A percentile compares a stretch with the other conserved stretches of the same genome.
These are phyloP conservation scores for Todiramphus chloris DNA, from an alignment of 2,113 vertebrate genomes.

Conservation along the genomic window DNA sequence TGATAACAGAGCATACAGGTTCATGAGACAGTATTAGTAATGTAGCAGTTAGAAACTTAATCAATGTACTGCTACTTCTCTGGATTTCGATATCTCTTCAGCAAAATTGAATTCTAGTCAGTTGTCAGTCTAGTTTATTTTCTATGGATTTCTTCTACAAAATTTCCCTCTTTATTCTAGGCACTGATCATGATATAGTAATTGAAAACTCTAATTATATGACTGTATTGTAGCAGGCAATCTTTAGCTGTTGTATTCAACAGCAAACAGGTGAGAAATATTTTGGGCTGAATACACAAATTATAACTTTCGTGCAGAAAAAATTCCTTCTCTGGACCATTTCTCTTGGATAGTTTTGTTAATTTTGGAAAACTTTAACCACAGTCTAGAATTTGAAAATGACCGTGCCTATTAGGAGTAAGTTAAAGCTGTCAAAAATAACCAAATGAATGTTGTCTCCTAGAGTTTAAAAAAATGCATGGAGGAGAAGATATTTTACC, in stretches of 20 bases:
- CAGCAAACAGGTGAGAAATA: constrained; percentile 46
- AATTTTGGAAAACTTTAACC: constrained; percentile 48
- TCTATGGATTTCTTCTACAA: constrained; percentile 63
- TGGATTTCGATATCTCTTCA: constrained; percentile 74
- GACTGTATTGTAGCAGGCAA: constrained; percentile 40
- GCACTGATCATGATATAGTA: constrained; percentile 62
- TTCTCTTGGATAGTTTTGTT: neutral
- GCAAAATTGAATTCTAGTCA: constrained; percentile 77
- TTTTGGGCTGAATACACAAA: constrained; percentile 22
- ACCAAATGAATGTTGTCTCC: neutral
- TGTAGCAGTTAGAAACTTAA: constrained; percentile 73
- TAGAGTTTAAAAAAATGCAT: neutral
- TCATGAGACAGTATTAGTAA: constrained; percentile 71
- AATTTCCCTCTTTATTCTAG: constrained; percentile 72
- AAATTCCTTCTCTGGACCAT: neutral
- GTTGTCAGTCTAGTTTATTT: constrained; percentile 74
- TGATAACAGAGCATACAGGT: constrained; percentile 62
- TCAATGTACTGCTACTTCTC: constrained; percentile 64
- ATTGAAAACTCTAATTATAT: constrained; percentile 71
- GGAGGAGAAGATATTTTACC: neutral
- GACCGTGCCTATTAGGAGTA: neutral
- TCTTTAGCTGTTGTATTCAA: constrained; percentile 31
- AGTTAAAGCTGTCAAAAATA: neutral
- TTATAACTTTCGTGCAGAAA: neutral
- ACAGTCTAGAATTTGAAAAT: neutral